Evolutionary conservation across 35 echinoderm and acorn worm genomes (phyloP).

Genomic region (Ophiothrix spiculata): DNA sequence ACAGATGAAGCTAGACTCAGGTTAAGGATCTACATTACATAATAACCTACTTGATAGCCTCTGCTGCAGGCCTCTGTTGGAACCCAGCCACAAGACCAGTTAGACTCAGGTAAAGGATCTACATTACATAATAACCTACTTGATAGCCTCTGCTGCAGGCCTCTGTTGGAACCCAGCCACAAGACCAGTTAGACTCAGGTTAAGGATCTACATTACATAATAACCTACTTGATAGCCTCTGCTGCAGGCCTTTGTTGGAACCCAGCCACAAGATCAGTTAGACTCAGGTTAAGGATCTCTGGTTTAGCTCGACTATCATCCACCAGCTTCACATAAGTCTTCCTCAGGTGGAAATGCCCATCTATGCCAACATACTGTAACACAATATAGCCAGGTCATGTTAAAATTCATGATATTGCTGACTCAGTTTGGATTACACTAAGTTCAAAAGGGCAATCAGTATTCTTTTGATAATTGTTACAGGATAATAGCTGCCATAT

Average conservation of each 20-base stretch:
- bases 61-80: constrained; percentile 78
- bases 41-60: constrained; percentile 82
- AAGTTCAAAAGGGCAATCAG: not conserved
- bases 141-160: constrained; percentile 83
- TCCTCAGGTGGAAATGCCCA: constrained; percentile 56
- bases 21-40: too few species aligned
- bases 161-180: constrained; percentile 84
- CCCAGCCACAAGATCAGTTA: constrained; percentile 67
- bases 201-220: not conserved
- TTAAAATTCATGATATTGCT: too few species aligned
- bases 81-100: constrained; percentile 76
- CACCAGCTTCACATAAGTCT: constrained; percentile 64
- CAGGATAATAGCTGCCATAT: too few species aligned
- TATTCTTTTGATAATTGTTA: too few species aligned
- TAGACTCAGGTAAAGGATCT: constrained; percentile 67
- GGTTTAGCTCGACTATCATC: constrained; percentile 34
- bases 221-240: constrained; percentile 84
- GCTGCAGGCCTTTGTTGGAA: constrained; percentile 86
- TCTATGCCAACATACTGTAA: constrained; percentile 83
- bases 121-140: constrained; percentile 43
- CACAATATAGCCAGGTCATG: not conserved
- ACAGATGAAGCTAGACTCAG: too few species aligned
- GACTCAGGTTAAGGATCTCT: constrained; percentile 63
- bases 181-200: constrained; percentile 65
- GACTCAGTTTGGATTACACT: too few species aligned